phyloP scores from a whole-genome alignment of 2,113 vertebrate genomes.

The Acinonyx jubatus region DNA sequence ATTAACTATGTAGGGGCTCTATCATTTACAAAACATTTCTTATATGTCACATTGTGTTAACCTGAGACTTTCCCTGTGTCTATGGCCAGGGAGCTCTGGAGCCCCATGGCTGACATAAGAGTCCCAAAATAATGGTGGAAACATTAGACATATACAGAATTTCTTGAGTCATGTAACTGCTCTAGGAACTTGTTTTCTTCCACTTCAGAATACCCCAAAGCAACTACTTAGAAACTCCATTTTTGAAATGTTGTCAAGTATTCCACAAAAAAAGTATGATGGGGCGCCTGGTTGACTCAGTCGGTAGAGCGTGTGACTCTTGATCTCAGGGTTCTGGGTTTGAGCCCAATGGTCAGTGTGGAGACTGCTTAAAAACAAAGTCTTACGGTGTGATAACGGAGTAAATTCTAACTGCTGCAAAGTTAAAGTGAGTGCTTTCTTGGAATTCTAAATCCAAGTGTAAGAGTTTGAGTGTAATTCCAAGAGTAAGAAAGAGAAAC shows the following conservation, averaged over 20 bases:
- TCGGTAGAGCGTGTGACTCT: too few relatives aligned
- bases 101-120: background rate
- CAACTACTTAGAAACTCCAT: background rate
- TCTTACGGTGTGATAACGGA: background rate
- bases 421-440: background rate
- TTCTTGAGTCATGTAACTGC: background rate
- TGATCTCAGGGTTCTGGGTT: too few relatives aligned
- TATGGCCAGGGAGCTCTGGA: background rate
- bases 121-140: background rate
- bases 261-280: background rate
- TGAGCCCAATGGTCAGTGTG: too few relatives aligned
- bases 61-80: background rate
- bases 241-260: constrained; percentile 1
- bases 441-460: background rate
- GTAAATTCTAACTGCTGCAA: constrained; percentile 12
- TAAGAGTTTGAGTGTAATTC: background rate
- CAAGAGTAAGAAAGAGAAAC: background rate
- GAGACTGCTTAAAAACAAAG: too few relatives aligned
- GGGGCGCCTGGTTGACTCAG: too few relatives aligned
- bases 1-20: background rate
- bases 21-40: background rate
- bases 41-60: background rate
- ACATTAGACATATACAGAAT: background rate
- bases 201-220: background rate
- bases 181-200: background rate